These are phyloP conservation scores for Psephotus haematonotus DNA, from an alignment of 2,113 vertebrate genomes.

Conservation along the genomic window DNA sequence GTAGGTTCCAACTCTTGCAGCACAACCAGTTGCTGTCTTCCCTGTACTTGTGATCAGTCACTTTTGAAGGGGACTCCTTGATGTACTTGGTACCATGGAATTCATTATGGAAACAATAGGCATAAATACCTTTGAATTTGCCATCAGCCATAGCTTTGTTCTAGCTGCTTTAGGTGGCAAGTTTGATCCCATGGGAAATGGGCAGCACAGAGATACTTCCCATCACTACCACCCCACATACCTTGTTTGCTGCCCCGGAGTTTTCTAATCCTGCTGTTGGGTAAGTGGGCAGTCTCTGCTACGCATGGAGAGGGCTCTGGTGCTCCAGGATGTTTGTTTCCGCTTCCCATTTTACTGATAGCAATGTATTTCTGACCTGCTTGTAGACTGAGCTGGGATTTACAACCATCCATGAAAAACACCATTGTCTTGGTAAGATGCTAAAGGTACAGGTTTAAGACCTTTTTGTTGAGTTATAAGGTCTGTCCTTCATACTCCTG, in stretches of 20 bases:
- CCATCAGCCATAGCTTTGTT: background rate
- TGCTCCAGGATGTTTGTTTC: background rate
- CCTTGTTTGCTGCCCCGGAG: background rate
- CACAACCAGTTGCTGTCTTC: background rate
- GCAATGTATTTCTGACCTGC: background rate
- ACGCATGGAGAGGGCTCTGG: background rate
- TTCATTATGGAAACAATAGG: background rate
- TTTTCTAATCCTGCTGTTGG: background rate
- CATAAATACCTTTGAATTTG: background rate
- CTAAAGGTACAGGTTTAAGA: background rate
- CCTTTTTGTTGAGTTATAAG: background rate
- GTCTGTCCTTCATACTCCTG: background rate
- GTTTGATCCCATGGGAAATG: background rate
- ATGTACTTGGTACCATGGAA: background rate
- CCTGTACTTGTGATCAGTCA: background rate
- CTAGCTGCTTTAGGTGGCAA: background rate
- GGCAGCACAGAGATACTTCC: background rate
- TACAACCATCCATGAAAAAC: background rate
- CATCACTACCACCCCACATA: background rate
- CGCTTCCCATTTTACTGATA: background rate
- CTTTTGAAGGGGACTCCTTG: background rate
- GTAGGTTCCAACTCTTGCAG: background rate
- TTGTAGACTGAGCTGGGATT: background rate
- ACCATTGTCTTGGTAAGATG: background rate
- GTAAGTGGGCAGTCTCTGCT: background rate